Evolutionary conservation across 2,888 invertebrate genomes (phyloP), one percentile per base, ranked within the genome.

Genomic region (Rhorus exstirpatorius): DNA sequence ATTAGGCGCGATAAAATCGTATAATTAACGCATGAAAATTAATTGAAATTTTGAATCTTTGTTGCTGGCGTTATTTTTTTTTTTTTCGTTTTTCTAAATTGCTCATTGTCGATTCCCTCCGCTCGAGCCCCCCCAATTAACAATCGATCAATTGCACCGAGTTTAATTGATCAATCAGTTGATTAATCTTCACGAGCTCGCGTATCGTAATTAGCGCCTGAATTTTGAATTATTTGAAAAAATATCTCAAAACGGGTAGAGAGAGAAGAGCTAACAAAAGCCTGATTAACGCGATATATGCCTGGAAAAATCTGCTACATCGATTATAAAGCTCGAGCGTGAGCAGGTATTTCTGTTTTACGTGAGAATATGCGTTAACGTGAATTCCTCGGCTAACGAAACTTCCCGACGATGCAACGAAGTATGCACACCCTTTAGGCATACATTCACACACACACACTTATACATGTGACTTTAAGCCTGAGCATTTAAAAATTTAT

Each of bases 381-480:
- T 26, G 12, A 60, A 71, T 71, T 71, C 60, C 71, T 71, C 67
- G 60, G 46, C 46, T 26, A 44, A 71, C 71, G 46, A 71, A 71
- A 71, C 55, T 71, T 71, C 70, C 17, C 70, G 14, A 14, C 58
- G 58, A 44, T 71, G 58, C 70, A 71, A 55, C 26, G 2, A 71
- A 58, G 26, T 60, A 8, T 31, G 31, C 44, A 35, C 14, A 26
- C 38, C 8, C 41, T 1, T 41, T 41, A 12, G 1, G 17, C 1
- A 49, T 49, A 49, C 17, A 49, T 17, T 17, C 14, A 12, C 14
- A 49, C 8, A 17, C 14, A 55, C 6, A 31, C 6, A 31, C 31
- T 3, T 31, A n/a, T n/a, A n/a, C n/a, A n/a, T 6, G 31, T 31
- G 6, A 3, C 2, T 31, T 6, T 55, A 26, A n/a, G n/a, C 12